Evolutionary conservation across 1,140 invertebrate genomes (phyloP).

Genomic region (Drosophila insularis): DNA sequence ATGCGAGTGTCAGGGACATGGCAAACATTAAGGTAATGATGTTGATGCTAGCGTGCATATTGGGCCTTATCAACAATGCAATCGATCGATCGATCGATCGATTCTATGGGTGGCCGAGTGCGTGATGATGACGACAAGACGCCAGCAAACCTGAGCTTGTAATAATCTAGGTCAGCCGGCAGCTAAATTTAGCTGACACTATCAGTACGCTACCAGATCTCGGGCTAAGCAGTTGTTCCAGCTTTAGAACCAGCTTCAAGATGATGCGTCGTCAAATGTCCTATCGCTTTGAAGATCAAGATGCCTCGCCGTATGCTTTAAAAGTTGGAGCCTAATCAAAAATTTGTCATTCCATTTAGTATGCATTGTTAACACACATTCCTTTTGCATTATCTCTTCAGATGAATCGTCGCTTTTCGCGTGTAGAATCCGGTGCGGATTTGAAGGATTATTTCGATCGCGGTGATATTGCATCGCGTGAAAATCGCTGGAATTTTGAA

Average conservation of each 20-base stretch:
- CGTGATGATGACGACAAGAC: constrained; percentile 33
- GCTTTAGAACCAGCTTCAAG: constrained; percentile 14
- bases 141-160: constrained; percentile 27
- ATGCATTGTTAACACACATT: background rate
- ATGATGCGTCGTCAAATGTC: constrained; percentile 75
- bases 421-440: constrained; percentile 92
- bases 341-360: background rate
- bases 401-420: constrained; percentile 90
- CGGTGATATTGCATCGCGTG: constrained; percentile 90
- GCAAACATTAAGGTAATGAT: background rate
- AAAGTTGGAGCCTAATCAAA: background rate
- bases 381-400: constrained; percentile 22
- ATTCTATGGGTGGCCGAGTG: constrained; percentile 15
- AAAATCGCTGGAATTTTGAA: constrained; percentile 98
- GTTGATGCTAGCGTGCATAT: constrained; percentile 5
- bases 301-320: constrained; percentile 4
- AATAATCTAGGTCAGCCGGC: constrained; percentile 63
- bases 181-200: constrained; percentile 62
- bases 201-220: constrained; percentile 59
- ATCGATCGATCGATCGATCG: constrained; percentile 38
- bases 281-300: constrained; percentile 76
- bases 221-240: constrained; percentile 43
- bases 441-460: constrained; percentile 91
- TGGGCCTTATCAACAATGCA: constrained; percentile 42
- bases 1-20: constrained; percentile 43